Evolutionary conservation across 2,797 vertebrate species (phyloP), one percentile per base, ranked within the genome.

Genomic region (Euphonia xanthogaster): DNA sequence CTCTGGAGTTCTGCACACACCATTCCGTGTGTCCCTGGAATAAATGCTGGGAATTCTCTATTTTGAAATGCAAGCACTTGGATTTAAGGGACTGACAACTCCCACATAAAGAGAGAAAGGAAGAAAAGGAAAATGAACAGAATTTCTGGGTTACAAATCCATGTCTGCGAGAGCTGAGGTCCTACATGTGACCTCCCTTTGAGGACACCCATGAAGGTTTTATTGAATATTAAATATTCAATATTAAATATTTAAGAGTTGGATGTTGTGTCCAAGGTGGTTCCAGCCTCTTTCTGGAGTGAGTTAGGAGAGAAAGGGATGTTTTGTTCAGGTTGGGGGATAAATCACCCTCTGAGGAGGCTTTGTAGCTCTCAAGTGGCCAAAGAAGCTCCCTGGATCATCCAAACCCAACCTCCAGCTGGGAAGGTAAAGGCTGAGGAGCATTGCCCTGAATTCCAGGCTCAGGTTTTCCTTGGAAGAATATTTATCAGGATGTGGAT

Each of bases 1-100:
- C 37, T 33, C 10, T 0, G 2, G 31, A 63, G 66, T 25, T 14
- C 31, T 31, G 31, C 65, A 45, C 0, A 1, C 27, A 28, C 30
- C 15, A 9, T 27, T 22, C 40, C 51, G 2, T 8, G 7, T 33
- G 54, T 30, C 66, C 35, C 50, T 42, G 75, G 35, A 82, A 53
- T 10, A 54, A 40, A 21, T 24, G 23, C 39, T 75, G 90, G 71
- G 72, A 93, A 86, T 63, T 62, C 61, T 67, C 31, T 23, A 0
- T 10, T 77, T 63, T 37, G 39, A 24, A 42, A 37, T 3, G 30
- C 15, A 47, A 67, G 53, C 27, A 11, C 13, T 53, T 66, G 9
- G 1, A 2, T 86, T 58, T 66, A 12, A 35, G 0, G 7, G 33
- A 20, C 22, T 18, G 33, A 40, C 33, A 62, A 19, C 28, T 58